phyloP scores from a whole-genome alignment of 2,113 vertebrate species.

The Porphyrio hochstetteri region DNA sequence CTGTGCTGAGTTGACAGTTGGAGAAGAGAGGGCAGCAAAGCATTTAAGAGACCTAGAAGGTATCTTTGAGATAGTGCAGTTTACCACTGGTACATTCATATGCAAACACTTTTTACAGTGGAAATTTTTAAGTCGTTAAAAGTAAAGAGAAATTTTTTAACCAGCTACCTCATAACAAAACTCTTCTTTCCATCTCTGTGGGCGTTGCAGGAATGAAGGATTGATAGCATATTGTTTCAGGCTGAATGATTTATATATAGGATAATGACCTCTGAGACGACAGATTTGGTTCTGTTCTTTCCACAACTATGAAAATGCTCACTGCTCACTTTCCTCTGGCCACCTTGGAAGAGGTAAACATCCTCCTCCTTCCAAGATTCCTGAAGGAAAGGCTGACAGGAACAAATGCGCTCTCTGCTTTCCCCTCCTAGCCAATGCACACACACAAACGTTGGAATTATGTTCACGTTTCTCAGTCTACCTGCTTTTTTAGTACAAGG shows the following conservation, averaged over 20 bases:
- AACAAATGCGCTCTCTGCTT: accelerated
- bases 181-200: background rate
- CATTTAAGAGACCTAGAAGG: background rate
- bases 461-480: accelerated
- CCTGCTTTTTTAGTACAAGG: background rate
- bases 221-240: background rate
- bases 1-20: background rate
- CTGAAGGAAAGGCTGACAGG: background rate
- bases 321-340: background rate
- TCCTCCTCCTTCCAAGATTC: background rate
- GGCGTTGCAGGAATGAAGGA: background rate
- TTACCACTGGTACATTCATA: background rate
- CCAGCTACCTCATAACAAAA: background rate
- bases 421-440: background rate
- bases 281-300: background rate
- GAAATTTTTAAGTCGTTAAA: background rate
- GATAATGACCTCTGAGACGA: background rate
- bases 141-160: background rate
- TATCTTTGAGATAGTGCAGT: background rate
- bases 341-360: background rate
- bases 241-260: background rate
- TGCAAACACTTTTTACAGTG: background rate
- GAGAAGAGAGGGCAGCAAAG: background rate
- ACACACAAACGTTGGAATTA: background rate
- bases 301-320: background rate